A percentile compares a stretch with the other conserved stretches of the same genome.
Conservation (phyloP, 2,113 vertebrate species). For the Arizona elegans region DNA sequence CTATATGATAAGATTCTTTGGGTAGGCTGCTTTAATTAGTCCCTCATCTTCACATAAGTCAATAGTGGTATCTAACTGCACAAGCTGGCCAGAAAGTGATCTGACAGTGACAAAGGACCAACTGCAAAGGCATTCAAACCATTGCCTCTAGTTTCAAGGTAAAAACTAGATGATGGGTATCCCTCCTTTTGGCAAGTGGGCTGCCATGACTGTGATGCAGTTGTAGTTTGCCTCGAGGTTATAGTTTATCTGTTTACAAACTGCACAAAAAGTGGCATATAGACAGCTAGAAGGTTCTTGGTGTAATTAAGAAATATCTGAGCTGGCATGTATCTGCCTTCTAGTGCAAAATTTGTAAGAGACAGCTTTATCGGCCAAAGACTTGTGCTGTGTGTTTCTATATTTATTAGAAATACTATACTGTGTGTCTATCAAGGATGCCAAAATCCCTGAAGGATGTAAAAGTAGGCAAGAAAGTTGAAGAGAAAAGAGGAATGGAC, state of each 20-base stretch:
- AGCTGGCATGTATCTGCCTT: neutral
- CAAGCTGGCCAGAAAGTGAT: neutral
- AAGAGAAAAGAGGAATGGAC: neutral
- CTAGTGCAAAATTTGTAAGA: neutral
- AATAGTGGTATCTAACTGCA: neutral
- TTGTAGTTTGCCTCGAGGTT: neutral
- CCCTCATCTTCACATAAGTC: neutral
- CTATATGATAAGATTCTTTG: neutral
- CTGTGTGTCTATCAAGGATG: neutral
- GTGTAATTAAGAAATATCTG: neutral
- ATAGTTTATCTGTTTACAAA: neutral
- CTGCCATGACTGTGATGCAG: neutral
- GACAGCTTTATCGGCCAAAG: neutral
- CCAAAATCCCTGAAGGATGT: neutral
- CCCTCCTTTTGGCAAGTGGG: neutral
- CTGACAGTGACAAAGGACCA: neutral
- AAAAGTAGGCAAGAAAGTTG: neutral
- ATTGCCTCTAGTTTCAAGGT: neutral
- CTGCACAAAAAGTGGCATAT: neutral
- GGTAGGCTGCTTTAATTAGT: neutral
- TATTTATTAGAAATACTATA: neutral
- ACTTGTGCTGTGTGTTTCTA: neutral
- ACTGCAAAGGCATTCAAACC: neutral
- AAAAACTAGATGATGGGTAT: neutral
- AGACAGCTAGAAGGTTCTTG: neutral